Base-by-base conservation (phyloP, 2,888 invertebrate species). In the Xylota segnis region DNA sequence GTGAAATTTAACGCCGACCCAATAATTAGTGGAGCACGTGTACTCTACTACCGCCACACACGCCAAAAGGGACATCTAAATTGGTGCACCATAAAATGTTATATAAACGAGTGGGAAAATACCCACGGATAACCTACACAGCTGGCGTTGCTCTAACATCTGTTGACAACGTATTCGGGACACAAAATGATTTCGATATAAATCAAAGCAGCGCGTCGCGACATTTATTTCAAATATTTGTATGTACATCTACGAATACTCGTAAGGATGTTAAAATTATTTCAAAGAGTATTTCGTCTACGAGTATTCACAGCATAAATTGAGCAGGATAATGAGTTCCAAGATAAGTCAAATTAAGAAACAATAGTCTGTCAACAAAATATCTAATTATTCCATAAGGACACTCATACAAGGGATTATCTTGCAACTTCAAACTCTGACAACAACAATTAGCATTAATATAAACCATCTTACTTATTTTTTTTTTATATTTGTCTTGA, bases 1-100 rank as follows among this genome's bases (percentile, higher is more conserved):
- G 78, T 83, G 83, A 83, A 78, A 83, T 78, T 83, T 72, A 78
- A 83, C 66, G 78, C 83, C 72, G 59, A 59, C 71, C 83, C 52
- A 78, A 83, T 83, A 82, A 82, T 82, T 76, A 82, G 76, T 47
- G 40, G 56, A 63, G 72, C 82, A 76, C 83, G 82, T 65, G 76
- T 65, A 70, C 72, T 59, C 43, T 9, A 65, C 63, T 10, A 9
- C 16, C 56, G 47, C 52, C 40, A 40, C 56, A 63, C 63, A 50
- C 40, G 47, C 47, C 58, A 56, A 63, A 58, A 56, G 56, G 27
- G 56, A 65, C 43, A 58, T 72, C 14, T 10, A 71, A 78, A 56
- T 65, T 58, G 10, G 45, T 52, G n/a, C 27, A 9, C 59, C 59
- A 63, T 47, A 58, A 63, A 79, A 79, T 32, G 23, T 70, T 29